These are phyloP conservation scores for Perithous albicinctus DNA, from an alignment of 2,888 invertebrate genomes.

Conservation along the genomic window DNA sequence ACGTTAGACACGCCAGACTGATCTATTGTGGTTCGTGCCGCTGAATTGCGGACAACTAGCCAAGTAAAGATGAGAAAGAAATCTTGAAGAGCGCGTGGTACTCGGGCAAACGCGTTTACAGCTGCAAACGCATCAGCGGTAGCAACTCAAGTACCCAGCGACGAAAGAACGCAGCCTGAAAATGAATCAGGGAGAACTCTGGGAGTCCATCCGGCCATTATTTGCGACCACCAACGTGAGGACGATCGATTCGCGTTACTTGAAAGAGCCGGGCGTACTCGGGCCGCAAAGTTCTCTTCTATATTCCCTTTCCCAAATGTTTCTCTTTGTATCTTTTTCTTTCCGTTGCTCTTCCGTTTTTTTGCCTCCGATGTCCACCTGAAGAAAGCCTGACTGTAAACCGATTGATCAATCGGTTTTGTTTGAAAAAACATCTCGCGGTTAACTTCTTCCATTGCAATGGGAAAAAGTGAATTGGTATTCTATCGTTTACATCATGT, in stretches of 20 bases:
- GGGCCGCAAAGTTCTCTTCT: constrained; percentile 13
- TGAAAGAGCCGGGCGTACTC: constrained; percentile 43
- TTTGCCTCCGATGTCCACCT: neutral
- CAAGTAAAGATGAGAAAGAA: constrained; percentile 21
- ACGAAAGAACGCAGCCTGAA: constrained; percentile 26
- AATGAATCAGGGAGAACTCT: constrained; percentile 27
- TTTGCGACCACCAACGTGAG: constrained; percentile 76
- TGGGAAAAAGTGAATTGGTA: neutral
- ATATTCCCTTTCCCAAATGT: neutral
- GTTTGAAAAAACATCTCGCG: constrained; percentile 7
- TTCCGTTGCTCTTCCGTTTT: neutral
- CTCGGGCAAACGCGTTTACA: constrained; percentile 39
- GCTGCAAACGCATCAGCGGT: constrained; percentile 16
- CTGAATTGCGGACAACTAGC: neutral
- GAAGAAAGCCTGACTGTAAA: neutral
- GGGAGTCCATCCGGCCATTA: constrained; percentile 45
- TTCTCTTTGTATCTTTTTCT: neutral
- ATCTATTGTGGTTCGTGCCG: constrained; percentile 70
- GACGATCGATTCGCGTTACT: constrained; percentile 77
- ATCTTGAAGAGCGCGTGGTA: constrained; percentile 9
- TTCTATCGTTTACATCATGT: neutral
- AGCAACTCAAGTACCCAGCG: constrained; percentile 16
- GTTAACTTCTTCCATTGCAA: neutral
- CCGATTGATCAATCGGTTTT: constrained; percentile 9
- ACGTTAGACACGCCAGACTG: constrained; percentile 76